Percentiles rank a stretch among this genome's conserved stretches.
These are phyloP conservation scores for Pelosia muscerda DNA, from an alignment of 2,888 invertebrate genomes.

Conservation along the genomic window DNA sequence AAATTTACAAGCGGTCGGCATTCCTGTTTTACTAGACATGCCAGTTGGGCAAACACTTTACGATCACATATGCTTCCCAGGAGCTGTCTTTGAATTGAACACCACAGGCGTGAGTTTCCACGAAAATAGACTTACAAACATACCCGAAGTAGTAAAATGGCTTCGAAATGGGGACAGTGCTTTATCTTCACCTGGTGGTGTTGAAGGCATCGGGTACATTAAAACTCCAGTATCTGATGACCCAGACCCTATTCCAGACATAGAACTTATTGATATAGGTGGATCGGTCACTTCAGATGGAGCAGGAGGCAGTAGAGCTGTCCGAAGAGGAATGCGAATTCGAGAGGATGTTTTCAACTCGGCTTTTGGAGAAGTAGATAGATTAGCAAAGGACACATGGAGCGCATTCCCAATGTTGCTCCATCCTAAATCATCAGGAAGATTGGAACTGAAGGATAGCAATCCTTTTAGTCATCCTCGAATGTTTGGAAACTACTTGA, in stretches of 20 bases:
- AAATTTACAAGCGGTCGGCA: slow-evolving; percentile 83
- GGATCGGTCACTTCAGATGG: slow-evolving; percentile 89
- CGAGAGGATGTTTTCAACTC: slow-evolving; percentile 84
- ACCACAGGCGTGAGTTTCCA: slow-evolving; percentile 68
- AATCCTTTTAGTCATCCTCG: slow-evolving; percentile 92
- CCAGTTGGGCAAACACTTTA: slow-evolving; percentile 90
- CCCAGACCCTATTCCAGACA: slow-evolving; percentile 88
- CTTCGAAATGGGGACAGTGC: slow-evolving; percentile 76
- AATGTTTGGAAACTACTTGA: slow-evolving; percentile 94
- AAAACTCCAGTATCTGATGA: slow-evolving; percentile 87
- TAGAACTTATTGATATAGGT: slow-evolving; percentile 88
- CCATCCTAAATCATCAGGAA: slow-evolving; percentile 91
- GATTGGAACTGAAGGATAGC: slow-evolving; percentile 89
- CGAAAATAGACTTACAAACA: slow-evolving; percentile 59
- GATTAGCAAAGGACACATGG: slow-evolving; percentile 83
- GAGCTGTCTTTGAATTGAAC: slow-evolving; percentile 76
- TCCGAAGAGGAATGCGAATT: slow-evolving; percentile 86
- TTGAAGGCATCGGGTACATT: slow-evolving; percentile 89
- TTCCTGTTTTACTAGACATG: slow-evolving; percentile 88
- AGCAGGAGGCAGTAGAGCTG: slow-evolving; percentile 73
- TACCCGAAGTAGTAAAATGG: slow-evolving; percentile 64
- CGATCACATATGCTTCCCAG: slow-evolving; percentile 88
- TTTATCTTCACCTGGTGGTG: slow-evolving; percentile 87
- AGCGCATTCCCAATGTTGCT: slow-evolving; percentile 90
- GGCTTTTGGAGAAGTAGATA: slow-evolving; percentile 85